Base-by-base conservation (phyloP, 2,113 vertebrate species). In the Sorex araneus region DNA sequence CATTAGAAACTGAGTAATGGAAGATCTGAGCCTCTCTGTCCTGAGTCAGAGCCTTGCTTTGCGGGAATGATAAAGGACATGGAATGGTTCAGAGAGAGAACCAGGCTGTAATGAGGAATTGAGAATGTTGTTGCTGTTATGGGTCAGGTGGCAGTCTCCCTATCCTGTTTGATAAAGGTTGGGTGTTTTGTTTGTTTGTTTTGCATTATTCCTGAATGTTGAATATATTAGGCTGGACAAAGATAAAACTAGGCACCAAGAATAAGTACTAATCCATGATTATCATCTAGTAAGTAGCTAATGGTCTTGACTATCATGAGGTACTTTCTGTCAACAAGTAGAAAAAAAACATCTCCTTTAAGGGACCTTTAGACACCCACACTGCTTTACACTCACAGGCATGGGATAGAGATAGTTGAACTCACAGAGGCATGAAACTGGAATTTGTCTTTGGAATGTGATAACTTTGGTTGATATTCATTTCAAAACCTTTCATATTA, bases 401-500 rank as follows among this genome's bases (percentile, higher is more conserved):
- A 54, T 54, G 54, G 10, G 15, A 54, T 54, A 54, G 16, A 2
- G 5, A 32, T 10, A 36, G 40, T 40, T 8, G 54, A 9, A 13
- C 15, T n/a, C 30, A 60, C 45, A 27, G 27, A 8, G 86, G 7
- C 36, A 30, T 13, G 50, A 87, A 80, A 11, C 76, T 67, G 2
- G 45, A 27, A 78, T 40, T 8, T 30, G 12, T 50, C 28, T 75
- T 85, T 85, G n/a, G 4, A 78, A 82, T 77, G 32, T 8, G 73
- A 23, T 64, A n/a, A 45, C 34, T 91, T 6, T 28, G 15, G 6
- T 93, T 54, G 74, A 23, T 92, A 66, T 92, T 90, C 66, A 40
- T 93, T 94, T 93, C 63, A 78, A 84, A 89, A 66, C 18, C 63
- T 87, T 73, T 89, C n/a, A 76, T 7, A 82, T 36, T 84, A 94